Evolutionary conservation across 1,140 invertebrate species (phyloP).

Genomic region (Mercenaria mercenaria): DNA sequence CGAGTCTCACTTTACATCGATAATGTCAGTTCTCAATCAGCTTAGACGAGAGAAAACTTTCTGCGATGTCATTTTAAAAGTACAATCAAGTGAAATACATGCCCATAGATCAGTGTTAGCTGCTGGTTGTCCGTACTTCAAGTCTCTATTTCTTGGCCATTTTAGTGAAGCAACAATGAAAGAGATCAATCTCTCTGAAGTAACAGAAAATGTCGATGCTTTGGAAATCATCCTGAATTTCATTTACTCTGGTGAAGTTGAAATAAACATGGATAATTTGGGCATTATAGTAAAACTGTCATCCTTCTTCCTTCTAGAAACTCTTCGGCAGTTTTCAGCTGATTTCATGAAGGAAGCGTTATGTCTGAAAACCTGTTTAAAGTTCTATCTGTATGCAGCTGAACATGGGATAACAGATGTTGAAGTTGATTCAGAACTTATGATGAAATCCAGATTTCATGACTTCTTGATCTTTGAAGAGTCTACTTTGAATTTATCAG

Average conservation of each 20-base stretch:
- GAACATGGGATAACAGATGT: conserved; percentile 52
- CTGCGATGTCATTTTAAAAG: conserved; percentile 34
- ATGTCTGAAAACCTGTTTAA: conserved; percentile 48
- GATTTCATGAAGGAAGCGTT: conserved; percentile 38
- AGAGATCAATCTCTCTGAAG: conserved; percentile 55
- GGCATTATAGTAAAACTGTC: conserved; percentile 48
- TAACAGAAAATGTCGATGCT: conserved; percentile 22
- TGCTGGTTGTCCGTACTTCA: conserved; percentile 43
- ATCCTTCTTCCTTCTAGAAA: conserved; percentile 57
- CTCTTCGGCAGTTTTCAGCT: conserved; percentile 7
- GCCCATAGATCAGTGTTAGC: conserved; percentile 36
- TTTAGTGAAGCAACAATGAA: conserved; percentile 59
- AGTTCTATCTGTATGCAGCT: conserved; percentile 32
- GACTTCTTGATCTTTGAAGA: conserved; percentile 56
- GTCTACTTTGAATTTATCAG: conserved; percentile 12
- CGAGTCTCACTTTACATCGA: neutral
- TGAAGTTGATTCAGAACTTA: conserved; percentile 23
- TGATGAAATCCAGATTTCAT: conserved; percentile 53
- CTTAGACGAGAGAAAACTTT: conserved; percentile 24
- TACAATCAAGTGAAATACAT: conserved; percentile 20
- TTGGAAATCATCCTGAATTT: conserved; percentile 51
- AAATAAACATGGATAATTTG: conserved; percentile 47
- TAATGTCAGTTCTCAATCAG: conserved; percentile 10
- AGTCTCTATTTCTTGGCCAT: conserved; percentile 47
- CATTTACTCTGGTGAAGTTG: conserved; percentile 53